Conservation (phyloP, 2,888 invertebrate species). For the Patella ulyssiponensis region DNA sequence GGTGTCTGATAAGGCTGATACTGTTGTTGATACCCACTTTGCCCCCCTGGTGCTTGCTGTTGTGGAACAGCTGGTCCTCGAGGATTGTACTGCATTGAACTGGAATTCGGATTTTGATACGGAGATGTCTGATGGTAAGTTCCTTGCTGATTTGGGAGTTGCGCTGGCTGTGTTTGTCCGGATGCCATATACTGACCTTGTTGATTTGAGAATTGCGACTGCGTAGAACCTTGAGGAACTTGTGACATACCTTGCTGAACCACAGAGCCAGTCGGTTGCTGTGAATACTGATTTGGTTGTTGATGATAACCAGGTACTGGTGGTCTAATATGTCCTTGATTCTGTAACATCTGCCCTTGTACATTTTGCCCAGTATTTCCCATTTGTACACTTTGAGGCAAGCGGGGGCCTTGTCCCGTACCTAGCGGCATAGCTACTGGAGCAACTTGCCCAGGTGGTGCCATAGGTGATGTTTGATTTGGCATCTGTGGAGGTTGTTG, state of each 20-base stretch:
- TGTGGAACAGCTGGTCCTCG: conserved; percentile 13
- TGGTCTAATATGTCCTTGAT: conserved; percentile 13
- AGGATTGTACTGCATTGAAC: background rate
- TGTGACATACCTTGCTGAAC: background rate
- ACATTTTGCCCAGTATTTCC: background rate
- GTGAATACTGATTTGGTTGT: conserved; percentile 10
- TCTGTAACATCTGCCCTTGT: too few species aligned
- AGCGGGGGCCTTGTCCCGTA: background rate
- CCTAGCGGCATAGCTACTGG: background rate
- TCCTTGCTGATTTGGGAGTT: conserved; percentile 6
- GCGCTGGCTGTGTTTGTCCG: background rate
- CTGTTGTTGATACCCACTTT: conserved; percentile 2
- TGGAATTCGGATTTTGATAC: conserved; percentile 10
- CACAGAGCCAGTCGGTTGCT: background rate
- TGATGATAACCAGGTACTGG: conserved; percentile 21
- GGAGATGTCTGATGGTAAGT: background rate
- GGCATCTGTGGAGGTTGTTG: background rate
- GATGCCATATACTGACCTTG: conserved; percentile 14
- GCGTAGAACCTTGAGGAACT: conserved; percentile 8
- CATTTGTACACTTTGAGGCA: background rate
- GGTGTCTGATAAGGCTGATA: conserved; percentile 21
- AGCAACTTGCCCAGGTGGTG: conserved; percentile 12
- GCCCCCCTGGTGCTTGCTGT: conserved; percentile 14
- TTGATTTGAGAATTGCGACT: conserved; percentile 4
- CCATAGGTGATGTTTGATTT: background rate